Percentiles rank a stretch among this genome's conserved stretches.
These are phyloP conservation scores for Physella acuta DNA, from an alignment of 1,140 invertebrate species.

Conservation along the genomic window DNA sequence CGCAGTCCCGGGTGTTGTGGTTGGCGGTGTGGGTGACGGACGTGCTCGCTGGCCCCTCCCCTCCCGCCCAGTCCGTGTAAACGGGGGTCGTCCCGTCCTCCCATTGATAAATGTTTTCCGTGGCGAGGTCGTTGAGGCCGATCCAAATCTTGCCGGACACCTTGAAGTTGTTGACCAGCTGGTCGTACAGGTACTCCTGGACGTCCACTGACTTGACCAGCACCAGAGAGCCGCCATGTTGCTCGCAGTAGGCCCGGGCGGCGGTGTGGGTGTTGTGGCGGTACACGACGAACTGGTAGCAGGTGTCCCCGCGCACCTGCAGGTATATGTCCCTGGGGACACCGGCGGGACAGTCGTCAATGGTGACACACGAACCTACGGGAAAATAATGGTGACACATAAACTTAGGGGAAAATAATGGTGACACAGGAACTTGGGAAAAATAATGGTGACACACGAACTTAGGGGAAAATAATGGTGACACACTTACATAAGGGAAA, in stretches of 20 bases:
- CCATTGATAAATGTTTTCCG: not conserved
- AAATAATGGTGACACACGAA: too few relatives aligned
- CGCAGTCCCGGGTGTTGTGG: not conserved
- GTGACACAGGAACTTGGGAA: too few relatives aligned
- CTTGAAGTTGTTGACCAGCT: not conserved
- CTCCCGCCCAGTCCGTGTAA: not conserved
- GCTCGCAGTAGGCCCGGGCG: not conserved
- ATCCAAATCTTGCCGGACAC: constrained; percentile 8
- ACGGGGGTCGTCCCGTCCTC: not conserved
- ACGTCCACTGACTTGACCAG: constrained; percentile 4
- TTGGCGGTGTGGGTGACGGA: not conserved
- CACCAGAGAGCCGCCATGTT: not conserved
- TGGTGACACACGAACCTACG: too few relatives aligned
- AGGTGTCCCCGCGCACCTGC: not conserved
- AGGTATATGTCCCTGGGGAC: not conserved
- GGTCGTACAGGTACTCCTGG: not conserved
- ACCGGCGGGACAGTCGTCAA: not conserved
- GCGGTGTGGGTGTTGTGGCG: too few relatives aligned
- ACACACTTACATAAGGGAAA: too few relatives aligned
- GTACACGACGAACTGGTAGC: not conserved
- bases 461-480: too few relatives aligned
- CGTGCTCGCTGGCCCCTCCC: not conserved
- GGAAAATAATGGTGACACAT: too few relatives aligned
- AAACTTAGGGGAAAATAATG: too few relatives aligned
- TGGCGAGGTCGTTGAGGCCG: not conserved